Percentiles rank a stretch among this genome's conserved stretches.
phyloP scores from a whole-genome alignment of 2,113 vertebrate genomes.

The Cryptoleucopteryx plumbea region DNA sequence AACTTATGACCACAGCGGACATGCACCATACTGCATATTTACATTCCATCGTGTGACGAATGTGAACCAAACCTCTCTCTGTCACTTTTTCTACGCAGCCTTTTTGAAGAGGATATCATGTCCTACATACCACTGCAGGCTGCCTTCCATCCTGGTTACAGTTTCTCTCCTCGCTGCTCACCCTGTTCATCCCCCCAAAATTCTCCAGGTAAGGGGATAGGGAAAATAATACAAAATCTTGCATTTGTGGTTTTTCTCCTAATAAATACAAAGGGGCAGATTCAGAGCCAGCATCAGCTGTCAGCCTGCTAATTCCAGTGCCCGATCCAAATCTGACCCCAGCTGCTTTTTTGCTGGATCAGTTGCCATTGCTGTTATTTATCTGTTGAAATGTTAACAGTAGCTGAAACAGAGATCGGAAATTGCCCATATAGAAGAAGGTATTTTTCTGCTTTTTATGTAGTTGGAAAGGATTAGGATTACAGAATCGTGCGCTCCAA shows the following conservation, averaged over 20 bases:
- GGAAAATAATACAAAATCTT: neutral
- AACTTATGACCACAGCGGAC: neutral
- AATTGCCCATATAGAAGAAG: neutral
- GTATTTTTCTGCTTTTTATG: neutral
- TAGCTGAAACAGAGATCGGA: neutral
- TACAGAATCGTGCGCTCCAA: neutral
- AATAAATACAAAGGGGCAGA: neutral
- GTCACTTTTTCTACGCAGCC: conserved; percentile 68
- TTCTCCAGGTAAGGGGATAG: conserved; percentile 86
- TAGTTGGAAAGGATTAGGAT: neutral
- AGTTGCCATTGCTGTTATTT: neutral
- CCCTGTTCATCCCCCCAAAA: conserved; percentile 94
- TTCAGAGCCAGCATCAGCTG: neutral
- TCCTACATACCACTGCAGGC: conserved; percentile 88
- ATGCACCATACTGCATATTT: neutral
- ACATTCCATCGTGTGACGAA: neutral
- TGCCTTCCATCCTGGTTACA: conserved; percentile 88
- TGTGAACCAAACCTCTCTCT: neutral
- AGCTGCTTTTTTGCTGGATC: neutral
- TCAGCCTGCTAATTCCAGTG: neutral
- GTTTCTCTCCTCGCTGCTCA: conserved; percentile 94
- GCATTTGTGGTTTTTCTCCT: neutral
- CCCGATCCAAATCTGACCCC: rapidly evolving
- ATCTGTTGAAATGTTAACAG: neutral
- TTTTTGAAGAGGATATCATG: conserved; percentile 99